Evolutionary conservation across 2,113 vertebrate genomes (phyloP).

Genomic region (Mesitornis unicolor): DNA sequence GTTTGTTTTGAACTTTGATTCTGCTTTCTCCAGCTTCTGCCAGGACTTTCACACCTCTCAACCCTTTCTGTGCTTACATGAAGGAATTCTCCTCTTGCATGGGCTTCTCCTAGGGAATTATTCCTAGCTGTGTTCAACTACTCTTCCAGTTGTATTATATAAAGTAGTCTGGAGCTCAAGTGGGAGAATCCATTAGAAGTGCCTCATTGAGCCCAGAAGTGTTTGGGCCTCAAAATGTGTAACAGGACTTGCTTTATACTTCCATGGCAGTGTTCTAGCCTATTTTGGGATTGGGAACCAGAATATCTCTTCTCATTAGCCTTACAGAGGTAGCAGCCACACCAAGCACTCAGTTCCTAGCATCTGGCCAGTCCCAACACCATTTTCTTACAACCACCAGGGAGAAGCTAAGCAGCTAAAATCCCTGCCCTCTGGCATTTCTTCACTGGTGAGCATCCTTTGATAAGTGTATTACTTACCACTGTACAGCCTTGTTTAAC

Average conservation of each 20-base stretch:
- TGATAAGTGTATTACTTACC: background rate
- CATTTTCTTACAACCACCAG: background rate
- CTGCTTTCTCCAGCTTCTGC: background rate
- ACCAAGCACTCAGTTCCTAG: accelerated
- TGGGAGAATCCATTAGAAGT: background rate
- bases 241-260: background rate
- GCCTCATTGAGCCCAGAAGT: background rate
- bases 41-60: background rate
- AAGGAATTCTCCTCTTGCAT: background rate
- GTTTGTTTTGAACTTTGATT: background rate
- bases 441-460: background rate
- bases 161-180: accelerated
- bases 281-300: background rate
- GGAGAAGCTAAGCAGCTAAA: background rate
- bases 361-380: background rate
- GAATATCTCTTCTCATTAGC: background rate
- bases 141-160: background rate
- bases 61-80: background rate
- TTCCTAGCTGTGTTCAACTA: background rate
- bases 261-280: background rate
- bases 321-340: background rate
- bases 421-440: background rate
- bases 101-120: background rate
- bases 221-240: background rate
- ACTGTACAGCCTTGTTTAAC: background rate